Conservation (phyloP, 2,797 vertebrate species). For the Microhierax caerulescens region DNA sequence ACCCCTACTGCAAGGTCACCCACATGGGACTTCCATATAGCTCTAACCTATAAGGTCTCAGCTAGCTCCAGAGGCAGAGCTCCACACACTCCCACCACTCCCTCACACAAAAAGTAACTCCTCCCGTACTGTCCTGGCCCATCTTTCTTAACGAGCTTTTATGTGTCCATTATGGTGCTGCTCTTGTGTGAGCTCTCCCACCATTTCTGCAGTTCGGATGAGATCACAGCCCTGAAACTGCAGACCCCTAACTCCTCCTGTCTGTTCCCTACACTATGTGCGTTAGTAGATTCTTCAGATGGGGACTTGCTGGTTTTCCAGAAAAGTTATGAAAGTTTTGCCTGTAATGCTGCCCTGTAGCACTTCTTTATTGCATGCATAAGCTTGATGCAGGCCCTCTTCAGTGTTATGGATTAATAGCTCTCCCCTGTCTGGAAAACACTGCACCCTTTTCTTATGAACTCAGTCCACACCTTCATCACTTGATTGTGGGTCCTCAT, state of each 20-base stretch:
- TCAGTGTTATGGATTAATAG: neutral
- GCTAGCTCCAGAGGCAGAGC: neutral
- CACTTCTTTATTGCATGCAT: neutral
- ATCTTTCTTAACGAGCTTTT: neutral
- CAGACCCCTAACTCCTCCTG: neutral
- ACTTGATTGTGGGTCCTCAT: neutral
- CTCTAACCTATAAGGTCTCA: neutral
- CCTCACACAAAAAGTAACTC: neutral
- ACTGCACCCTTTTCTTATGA: neutral
- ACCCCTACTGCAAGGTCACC: neutral
- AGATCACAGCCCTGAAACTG: neutral
- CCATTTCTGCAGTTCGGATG: neutral
- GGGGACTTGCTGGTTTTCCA: neutral
- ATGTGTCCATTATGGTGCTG: accelerated
- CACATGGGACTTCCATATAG: neutral
- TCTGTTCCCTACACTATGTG: accelerated
- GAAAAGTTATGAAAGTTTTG: neutral
- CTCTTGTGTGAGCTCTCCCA: neutral
- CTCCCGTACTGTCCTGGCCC: neutral
- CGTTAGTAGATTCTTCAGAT: neutral
- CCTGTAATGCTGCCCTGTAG: neutral
- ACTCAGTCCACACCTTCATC: neutral
- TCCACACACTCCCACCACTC: neutral
- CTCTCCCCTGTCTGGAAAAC: neutral
- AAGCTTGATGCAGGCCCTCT: neutral